Evolutionary conservation across 1,140 invertebrate genomes (phyloP), one percentile per base, ranked within the genome.

Genomic region (Drosophila parvula): DNA sequence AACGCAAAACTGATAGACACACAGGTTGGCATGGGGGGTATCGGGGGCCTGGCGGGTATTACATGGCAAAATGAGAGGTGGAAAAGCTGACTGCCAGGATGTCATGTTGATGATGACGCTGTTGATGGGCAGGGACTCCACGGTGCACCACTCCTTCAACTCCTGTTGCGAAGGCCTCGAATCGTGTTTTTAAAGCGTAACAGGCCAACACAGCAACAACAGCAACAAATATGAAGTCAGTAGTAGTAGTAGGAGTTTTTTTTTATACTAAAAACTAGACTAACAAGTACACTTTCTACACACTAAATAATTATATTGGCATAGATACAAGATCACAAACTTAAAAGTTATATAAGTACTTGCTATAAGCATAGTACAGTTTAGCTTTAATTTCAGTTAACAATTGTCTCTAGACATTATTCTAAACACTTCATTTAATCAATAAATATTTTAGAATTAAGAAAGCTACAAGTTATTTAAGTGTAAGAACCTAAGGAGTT

Each of bases 141-240:
- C 43, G 7, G 5, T 11, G 14, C 34, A 7, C 22, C 27, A 48
- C 8, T 6, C 51, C 73, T 75, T 51, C 51, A 64, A 41, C n/a
- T 44, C 70, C 32, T 16, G 43, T 53, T 55, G 56, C 56, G 30
- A 51, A 40, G 57, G 71, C 40, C 53, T 55, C 65, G 61, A 83
- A 70, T 75, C 57, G 70, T 71, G 61, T 81, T 85, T 71, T 85
- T 74, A 85, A 78, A 85, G 81, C 74, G 75, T 67, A 55, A 36
- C 45, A 57, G 70, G 36, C 16, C 10, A 38, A 38, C 40, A 34
- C 67, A 53, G 28, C 32, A 47, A 36, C 32, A 56, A 67, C 67
- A 74, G 51, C 58, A 56, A 63, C 61, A 76, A 76, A 53, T 76
- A 55, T 76, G 28, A 67, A 76, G 58, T 45, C 27, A n/a, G n/a